phyloP scores from a whole-genome alignment of 2,113 vertebrate genomes.

The Brachionichthys hirsutus region DNA sequence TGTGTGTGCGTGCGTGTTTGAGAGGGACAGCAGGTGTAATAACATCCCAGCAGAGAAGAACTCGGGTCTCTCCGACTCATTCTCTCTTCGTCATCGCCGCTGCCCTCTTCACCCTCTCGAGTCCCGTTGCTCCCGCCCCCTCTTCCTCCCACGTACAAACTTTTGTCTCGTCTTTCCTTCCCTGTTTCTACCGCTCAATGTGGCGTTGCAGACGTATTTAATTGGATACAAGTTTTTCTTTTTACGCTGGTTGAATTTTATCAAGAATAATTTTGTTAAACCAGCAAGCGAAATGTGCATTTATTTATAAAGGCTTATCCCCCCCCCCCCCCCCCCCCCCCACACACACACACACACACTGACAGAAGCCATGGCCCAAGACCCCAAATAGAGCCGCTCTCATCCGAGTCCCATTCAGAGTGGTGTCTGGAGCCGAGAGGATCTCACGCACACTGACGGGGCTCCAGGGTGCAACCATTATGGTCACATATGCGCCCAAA shows the following conservation, averaged over 20 bases:
- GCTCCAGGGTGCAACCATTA: too few species aligned
- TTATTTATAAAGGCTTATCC: slow-evolving; percentile 31
- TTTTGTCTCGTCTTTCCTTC: not conserved
- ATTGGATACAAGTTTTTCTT: too few species aligned
- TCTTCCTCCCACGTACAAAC: slow-evolving; percentile 13
- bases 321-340: not conserved
- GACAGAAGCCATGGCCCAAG: slow-evolving; percentile 37
- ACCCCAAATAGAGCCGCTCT: slow-evolving; percentile 49
- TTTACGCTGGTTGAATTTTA: slow-evolving; percentile 7
- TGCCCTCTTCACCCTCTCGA: not conserved
- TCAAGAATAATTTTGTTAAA: not conserved
- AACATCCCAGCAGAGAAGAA: slow-evolving; percentile 2
- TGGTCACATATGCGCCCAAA: not conserved
- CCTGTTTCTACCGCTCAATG: too few species aligned
- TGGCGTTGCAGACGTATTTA: too few species aligned
- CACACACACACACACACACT: too few species aligned
- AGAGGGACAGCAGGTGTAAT: slow-evolving; percentile 31
- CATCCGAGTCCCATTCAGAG: slow-evolving; percentile 50
- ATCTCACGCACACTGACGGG: slow-evolving; percentile 13
- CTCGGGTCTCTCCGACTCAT: not conserved
- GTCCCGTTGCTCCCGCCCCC: not conserved
- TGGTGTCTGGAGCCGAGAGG: slow-evolving; percentile 30
- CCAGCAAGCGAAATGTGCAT: not conserved
- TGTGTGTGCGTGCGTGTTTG: slow-evolving; percentile 21
- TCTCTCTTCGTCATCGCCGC: not conserved